phyloP scores from a whole-genome alignment of 2,888 invertebrate genomes.

The Malthinus flaveolus region DNA sequence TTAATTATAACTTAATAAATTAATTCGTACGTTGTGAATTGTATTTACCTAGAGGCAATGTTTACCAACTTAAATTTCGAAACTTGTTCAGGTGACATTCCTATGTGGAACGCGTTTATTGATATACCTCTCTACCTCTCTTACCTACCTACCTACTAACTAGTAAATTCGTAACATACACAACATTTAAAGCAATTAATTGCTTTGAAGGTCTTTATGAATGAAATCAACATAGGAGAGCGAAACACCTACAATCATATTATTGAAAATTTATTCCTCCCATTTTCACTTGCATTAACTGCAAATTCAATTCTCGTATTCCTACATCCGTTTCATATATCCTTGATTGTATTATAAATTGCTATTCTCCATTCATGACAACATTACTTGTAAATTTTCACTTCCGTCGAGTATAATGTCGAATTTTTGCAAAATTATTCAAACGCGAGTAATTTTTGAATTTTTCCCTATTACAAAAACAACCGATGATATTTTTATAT shows the following conservation, averaged over 20 bases:
- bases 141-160: too few relatives aligned
- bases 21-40: too few relatives aligned
- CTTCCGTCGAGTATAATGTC: neutral
- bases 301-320: slow-evolving; percentile 10
- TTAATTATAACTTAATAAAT: too few relatives aligned
- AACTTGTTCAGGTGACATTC: slow-evolving; percentile 6
- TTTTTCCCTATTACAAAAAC: too few relatives aligned
- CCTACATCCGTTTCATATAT: slow-evolving; percentile 6
- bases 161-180: neutral
- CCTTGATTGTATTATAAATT: slow-evolving; percentile 9
- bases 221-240: slow-evolving; percentile 1
- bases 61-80: slow-evolving; percentile 7
- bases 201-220: slow-evolving; percentile 5
- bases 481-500: too few relatives aligned
- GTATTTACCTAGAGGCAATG: neutral
- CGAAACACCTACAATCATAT: neutral
- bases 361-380: slow-evolving; percentile 9
- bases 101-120: neutral
- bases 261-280: slow-evolving; percentile 1
- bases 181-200: neutral
- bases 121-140: too few relatives aligned
- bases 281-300: slow-evolving; percentile 3
- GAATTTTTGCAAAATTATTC: too few relatives aligned
- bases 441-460: too few relatives aligned
- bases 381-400: slow-evolving; percentile 1